Evolutionary conservation across 2,797 vertebrate genomes (phyloP).

Genomic region (Erpetoichthys calabaricus): DNA sequence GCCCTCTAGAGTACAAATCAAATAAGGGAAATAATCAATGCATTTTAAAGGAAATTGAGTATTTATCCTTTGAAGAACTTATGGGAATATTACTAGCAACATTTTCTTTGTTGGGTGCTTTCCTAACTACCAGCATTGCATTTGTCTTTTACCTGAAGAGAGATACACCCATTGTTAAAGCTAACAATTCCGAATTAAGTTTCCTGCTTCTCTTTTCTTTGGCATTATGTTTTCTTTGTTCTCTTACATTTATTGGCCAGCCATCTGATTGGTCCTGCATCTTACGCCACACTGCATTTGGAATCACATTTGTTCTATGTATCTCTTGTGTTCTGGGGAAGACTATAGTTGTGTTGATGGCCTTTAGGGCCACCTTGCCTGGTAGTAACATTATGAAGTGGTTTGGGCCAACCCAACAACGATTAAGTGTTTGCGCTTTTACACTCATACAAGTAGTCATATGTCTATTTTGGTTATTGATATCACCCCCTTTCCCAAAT

Average conservation of each 20-base stretch:
- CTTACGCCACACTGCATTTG: conserved; percentile 22
- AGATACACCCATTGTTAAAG: conserved; percentile 22
- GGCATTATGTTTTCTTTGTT: conserved; percentile 25
- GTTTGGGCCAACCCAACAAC: conserved; percentile 22
- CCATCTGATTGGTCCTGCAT: conserved; percentile 22
- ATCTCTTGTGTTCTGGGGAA: conserved; percentile 24
- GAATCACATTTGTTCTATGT: conserved; percentile 20
- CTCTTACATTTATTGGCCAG: conserved; percentile 22
- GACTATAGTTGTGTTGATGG: conserved; percentile 25
- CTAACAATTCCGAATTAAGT: conserved; percentile 24
- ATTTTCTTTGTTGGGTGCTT: conserved; percentile 18
- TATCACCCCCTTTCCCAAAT: conserved; percentile 19
- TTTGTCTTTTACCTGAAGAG: conserved; percentile 20
- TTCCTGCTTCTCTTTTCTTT: conserved; percentile 22
- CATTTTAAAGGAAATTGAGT: conserved; percentile 24
- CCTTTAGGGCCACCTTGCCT: conserved; percentile 21
- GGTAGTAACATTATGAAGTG: conserved; percentile 24
- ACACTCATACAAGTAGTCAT: conserved; percentile 22
- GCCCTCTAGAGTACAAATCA: background rate
- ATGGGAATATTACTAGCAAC: conserved; percentile 25
- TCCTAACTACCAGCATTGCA: conserved; percentile 17
- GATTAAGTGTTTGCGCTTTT: conserved; percentile 20
- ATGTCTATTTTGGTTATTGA: conserved; percentile 20
- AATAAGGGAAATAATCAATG: conserved; percentile 21
- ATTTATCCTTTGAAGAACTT: conserved; percentile 21